Conservation (phyloP, 2,113 vertebrate genomes). For the Ailuropoda melanoleuca region DNA sequence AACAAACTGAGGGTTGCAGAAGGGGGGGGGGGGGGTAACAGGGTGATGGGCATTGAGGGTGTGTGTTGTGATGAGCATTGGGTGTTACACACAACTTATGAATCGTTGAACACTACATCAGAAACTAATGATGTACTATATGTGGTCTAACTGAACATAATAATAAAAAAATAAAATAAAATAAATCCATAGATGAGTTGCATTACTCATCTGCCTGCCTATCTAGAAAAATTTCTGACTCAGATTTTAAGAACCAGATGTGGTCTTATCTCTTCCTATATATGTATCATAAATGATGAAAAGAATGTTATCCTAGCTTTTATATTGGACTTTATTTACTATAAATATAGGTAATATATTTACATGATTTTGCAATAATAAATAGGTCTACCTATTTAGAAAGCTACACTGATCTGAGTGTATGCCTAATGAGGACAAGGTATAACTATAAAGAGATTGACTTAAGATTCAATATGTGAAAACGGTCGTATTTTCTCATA, state of each 20-base stretch:
- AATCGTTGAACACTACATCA: too few relatives aligned
- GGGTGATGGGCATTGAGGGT: too few relatives aligned
- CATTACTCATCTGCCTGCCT: background rate
- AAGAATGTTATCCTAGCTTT: background rate
- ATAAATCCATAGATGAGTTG: background rate
- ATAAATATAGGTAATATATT: background rate
- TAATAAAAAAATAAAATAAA: too few relatives aligned
- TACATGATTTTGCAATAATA: background rate
- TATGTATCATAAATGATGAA: background rate
- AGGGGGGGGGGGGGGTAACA: too few relatives aligned
- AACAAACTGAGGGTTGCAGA: too few relatives aligned
- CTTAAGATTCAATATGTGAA: background rate
- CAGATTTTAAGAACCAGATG: background rate
- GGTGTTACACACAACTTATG: too few relatives aligned
- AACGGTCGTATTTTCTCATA: constrained; percentile 7
- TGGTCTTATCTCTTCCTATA: background rate
- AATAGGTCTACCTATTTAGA: background rate
- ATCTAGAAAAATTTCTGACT: background rate
- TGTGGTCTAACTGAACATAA: too few relatives aligned
- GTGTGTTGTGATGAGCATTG: too few relatives aligned
- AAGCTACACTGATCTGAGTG: background rate
- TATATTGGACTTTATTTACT: background rate
- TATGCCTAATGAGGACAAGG: background rate
- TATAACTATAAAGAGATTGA: background rate
- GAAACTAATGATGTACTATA: too few relatives aligned